Conservation (phyloP, 2,113 vertebrate genomes). For the Pygathrix nemaeus region DNA sequence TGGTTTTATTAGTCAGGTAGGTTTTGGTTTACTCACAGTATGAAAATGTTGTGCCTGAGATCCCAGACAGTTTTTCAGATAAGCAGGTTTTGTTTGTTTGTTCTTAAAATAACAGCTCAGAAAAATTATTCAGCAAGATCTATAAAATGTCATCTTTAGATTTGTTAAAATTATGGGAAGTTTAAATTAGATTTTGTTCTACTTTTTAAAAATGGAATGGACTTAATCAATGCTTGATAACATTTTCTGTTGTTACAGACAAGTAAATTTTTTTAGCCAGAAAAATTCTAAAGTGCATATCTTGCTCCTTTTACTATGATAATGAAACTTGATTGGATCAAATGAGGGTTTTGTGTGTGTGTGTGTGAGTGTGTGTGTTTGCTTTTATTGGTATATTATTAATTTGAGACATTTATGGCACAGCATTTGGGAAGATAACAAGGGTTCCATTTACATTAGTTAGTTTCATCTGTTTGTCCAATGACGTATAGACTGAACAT, state of each 20-base stretch:
- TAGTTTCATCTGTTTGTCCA: not conserved
- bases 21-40: not conserved
- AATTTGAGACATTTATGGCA: not conserved
- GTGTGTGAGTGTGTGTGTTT: not conserved
- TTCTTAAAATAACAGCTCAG: slow-evolving; percentile 24
- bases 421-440: not conserved
- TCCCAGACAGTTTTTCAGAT: not conserved
- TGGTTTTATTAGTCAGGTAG: not conserved
- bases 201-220: not conserved
- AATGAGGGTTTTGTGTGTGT: not conserved
- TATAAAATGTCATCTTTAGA: not conserved
- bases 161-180: slow-evolving; percentile 6
- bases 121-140: not conserved
- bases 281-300: not conserved
- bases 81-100: not conserved
- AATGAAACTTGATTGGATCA: slow-evolving; percentile 5
- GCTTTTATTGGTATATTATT: not conserved
- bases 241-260: not conserved
- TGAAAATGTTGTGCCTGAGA: not conserved
- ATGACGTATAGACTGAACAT: not conserved
- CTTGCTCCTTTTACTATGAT: not conserved
- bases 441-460: not conserved
- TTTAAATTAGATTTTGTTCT: slow-evolving; percentile 9
- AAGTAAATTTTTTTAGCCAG: not conserved
- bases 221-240: not conserved